These are phyloP conservation scores for Psittacus erithacus DNA, from an alignment of 2,113 vertebrate species.

Conservation along the genomic window DNA sequence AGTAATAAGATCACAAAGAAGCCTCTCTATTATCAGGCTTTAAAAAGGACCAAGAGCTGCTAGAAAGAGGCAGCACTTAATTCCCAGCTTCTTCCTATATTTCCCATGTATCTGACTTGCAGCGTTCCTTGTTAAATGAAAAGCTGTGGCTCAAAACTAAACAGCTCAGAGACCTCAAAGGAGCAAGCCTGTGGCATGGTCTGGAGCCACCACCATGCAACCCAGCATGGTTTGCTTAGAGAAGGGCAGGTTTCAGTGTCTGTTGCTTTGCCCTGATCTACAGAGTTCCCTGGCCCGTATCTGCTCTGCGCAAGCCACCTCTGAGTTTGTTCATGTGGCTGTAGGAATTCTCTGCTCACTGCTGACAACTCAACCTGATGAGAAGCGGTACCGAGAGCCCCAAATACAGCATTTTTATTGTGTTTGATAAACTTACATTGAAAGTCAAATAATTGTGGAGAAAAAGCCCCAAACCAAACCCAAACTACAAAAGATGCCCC, in stretches of 20 bases:
- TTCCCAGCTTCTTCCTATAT: neutral
- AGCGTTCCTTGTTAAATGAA: slow-evolving; percentile 4
- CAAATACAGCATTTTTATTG: accelerated
- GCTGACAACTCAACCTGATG: neutral
- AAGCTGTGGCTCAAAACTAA: neutral
- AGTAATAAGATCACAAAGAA: slow-evolving; percentile 29
- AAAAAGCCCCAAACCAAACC: neutral
- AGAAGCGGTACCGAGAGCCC: neutral
- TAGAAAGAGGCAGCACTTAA: slow-evolving; percentile 8
- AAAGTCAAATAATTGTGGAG: neutral
- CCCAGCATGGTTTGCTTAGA: accelerated
- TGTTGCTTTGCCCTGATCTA: neutral
- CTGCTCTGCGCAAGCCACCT: neutral
- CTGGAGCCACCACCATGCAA: neutral
- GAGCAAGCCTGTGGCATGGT: neutral
- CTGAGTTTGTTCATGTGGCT: neutral
- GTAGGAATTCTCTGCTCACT: neutral
- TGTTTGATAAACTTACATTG: neutral
- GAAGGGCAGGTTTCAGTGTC: neutral
- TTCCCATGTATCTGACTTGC: slow-evolving; percentile 10
- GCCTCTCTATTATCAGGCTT: slow-evolving; percentile 28
- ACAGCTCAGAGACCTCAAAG: neutral
- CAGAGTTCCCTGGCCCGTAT: neutral
- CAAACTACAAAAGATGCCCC: neutral
- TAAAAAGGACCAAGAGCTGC: slow-evolving; percentile 26